Conservation (phyloP, 2,888 invertebrate genomes). For the Carterocephalus palaemon region DNA sequence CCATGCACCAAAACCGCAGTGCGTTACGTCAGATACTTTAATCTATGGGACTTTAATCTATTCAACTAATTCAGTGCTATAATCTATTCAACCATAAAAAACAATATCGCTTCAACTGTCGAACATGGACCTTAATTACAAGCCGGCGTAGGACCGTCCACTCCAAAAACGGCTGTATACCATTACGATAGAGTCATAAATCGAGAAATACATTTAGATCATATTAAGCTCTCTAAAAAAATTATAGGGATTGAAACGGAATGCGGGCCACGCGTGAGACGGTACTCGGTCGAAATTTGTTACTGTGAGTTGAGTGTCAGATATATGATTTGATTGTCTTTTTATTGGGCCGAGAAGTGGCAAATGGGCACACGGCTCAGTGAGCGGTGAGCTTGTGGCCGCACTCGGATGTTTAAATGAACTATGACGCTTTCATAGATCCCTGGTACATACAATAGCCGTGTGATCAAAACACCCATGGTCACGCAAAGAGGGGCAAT, state of each 20-base stretch:
- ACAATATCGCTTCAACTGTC: conserved; percentile 68
- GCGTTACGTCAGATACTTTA: conserved; percentile 51
- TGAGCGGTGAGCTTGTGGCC: neutral
- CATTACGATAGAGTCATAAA: conserved; percentile 32
- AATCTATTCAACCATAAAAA: conserved; percentile 71
- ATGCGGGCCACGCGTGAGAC: conserved; percentile 62
- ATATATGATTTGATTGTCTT: conserved; percentile 15
- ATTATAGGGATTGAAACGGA: conserved; percentile 64
- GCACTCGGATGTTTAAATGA: neutral
- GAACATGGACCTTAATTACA: conserved; percentile 70
- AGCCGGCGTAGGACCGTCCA: conserved; percentile 32
- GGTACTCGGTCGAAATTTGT: conserved; percentile 43
- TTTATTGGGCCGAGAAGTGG: conserved; percentile 17
- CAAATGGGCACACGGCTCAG: conserved; percentile 3
- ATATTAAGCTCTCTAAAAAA: conserved; percentile 74
- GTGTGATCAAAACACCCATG: too few species aligned
- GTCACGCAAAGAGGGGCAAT: too few species aligned
- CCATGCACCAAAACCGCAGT: conserved; percentile 29
- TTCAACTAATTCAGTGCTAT: too few species aligned
- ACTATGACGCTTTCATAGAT: too few species aligned
- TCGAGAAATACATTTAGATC: conserved; percentile 25
- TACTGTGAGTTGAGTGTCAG: conserved; percentile 27
- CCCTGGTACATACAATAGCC: conserved; percentile 6
- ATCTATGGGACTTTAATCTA: conserved; percentile 68
- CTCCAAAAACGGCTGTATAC: conserved; percentile 35